phyloP scores from a whole-genome alignment of 2,113 vertebrate species.

The Python bivittatus region DNA sequence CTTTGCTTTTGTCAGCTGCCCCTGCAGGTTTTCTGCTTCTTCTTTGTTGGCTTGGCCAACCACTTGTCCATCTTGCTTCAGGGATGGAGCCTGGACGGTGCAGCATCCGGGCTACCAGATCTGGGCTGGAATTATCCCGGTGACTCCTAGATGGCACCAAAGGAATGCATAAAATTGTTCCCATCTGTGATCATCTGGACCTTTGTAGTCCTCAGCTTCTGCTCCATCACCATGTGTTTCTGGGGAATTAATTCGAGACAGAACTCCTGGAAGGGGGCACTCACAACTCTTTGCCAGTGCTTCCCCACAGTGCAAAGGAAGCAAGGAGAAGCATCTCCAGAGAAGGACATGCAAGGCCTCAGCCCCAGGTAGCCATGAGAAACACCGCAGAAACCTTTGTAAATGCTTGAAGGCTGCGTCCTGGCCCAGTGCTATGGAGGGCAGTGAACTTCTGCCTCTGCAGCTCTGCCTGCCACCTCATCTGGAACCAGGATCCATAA shows the following conservation, averaged over 20 bases:
- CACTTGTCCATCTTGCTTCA: no score
- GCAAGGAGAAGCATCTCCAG: neutral
- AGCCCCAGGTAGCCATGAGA: neutral
- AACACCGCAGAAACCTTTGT: neutral
- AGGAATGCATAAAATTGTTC: no score
- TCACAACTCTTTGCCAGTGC: neutral
- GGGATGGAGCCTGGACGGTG: no score
- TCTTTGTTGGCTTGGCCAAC: no score
- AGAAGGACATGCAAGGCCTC: neutral
- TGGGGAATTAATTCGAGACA: constrained; percentile 2
- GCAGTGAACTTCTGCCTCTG: neutral
- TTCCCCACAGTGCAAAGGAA: neutral
- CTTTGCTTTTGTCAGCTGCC: no score
- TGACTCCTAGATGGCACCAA: no score
- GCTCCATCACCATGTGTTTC: neutral
- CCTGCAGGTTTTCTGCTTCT: no score
- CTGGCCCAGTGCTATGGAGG: neutral
- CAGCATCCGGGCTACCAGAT: no score
- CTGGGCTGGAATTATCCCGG: no score
- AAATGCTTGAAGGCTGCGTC: neutral
- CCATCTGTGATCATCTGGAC: no score
- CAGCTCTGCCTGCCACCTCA: neutral
- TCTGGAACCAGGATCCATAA: neutral
- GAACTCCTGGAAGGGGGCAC: neutral
- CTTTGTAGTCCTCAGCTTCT: neutral